Conservation (phyloP, 1,140 invertebrate species). For the Trichoplusia ni region DNA sequence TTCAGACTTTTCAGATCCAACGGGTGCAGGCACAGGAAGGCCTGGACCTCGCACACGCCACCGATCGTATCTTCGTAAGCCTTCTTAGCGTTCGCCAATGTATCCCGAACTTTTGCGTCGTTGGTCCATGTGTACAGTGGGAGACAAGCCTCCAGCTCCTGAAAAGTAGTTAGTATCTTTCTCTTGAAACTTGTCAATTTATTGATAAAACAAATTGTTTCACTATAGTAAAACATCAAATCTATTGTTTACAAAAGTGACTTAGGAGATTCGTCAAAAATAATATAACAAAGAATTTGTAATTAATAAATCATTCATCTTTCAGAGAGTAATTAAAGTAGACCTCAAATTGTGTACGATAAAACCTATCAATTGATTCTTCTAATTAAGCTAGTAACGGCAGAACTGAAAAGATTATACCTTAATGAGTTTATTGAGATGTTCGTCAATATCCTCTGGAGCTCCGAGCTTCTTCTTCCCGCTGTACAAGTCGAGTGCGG, state of each 20-base stretch:
- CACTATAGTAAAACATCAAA: too few species aligned
- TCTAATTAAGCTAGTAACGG: too few species aligned
- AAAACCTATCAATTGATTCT: too few species aligned
- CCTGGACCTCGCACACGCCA: not conserved
- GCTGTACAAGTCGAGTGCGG: not conserved
- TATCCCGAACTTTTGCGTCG: not conserved
- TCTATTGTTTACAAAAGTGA: too few species aligned
- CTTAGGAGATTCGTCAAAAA: too few species aligned
- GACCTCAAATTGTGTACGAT: too few species aligned
- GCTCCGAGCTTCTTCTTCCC: conserved; percentile 25
- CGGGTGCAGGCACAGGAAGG: conserved; percentile 9
- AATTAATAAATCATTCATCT: too few species aligned
- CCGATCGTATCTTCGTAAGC: conserved; percentile 1
- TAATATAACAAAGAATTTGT: too few species aligned
- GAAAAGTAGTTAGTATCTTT: not conserved
- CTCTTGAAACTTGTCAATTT: not conserved
- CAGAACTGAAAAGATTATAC: too few species aligned
- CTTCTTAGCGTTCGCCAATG: not conserved
- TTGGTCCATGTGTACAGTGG: conserved; percentile 10
- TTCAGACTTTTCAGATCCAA: not conserved
- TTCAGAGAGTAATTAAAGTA: too few species aligned
- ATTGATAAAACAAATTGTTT: not conserved
- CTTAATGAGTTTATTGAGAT: not conserved
- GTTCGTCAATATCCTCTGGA: conserved; percentile 6
- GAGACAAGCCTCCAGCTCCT: conserved; percentile 11